These are phyloP conservation scores for Spicauda simplicius DNA, from an alignment of 2,888 invertebrate genomes.

Conservation along the genomic window DNA sequence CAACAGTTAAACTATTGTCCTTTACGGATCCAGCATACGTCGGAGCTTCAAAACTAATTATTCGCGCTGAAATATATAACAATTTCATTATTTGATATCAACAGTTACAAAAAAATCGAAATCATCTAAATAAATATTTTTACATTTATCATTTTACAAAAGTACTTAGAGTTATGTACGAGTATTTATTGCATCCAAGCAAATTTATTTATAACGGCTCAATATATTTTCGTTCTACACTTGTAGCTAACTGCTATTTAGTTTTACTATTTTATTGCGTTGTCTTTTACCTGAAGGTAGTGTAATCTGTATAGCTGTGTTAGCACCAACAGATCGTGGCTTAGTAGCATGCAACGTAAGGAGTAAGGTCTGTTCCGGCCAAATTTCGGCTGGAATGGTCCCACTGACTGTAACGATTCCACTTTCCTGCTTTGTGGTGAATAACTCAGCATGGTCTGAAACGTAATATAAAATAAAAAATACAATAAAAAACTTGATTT, in stretches of 20 bases:
- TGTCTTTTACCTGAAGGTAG: constrained; percentile 57
- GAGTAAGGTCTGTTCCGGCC: constrained; percentile 49
- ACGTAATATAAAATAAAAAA: neutral
- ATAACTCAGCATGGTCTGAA: constrained; percentile 15
- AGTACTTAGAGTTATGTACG: too few relatives aligned
- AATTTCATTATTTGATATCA: neutral
- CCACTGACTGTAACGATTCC: constrained; percentile 37
- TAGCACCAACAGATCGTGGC: constrained; percentile 61
- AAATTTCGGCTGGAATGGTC: constrained; percentile 53
- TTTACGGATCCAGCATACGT: neutral
- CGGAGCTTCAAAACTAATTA: constrained; percentile 6
- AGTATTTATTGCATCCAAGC: too few relatives aligned
- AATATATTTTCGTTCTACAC: too few relatives aligned
- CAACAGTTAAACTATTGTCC: constrained; percentile 13
- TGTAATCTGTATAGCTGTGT: constrained; percentile 55
- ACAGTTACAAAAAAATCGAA: too few relatives aligned
- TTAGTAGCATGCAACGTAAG: constrained; percentile 57
- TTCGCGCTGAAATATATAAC: constrained; percentile 15
- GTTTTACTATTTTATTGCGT: neutral
- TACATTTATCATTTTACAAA: too few relatives aligned
- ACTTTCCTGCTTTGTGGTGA: neutral
- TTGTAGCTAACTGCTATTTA: too few relatives aligned
- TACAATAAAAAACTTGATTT: too few relatives aligned
- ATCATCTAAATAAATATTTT: too few relatives aligned
- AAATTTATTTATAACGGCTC: too few relatives aligned